A percentile compares a stretch with the other conserved stretches of the same genome.
Conservation (phyloP, 2,888 invertebrate species). For the Mythimna pallens region DNA sequence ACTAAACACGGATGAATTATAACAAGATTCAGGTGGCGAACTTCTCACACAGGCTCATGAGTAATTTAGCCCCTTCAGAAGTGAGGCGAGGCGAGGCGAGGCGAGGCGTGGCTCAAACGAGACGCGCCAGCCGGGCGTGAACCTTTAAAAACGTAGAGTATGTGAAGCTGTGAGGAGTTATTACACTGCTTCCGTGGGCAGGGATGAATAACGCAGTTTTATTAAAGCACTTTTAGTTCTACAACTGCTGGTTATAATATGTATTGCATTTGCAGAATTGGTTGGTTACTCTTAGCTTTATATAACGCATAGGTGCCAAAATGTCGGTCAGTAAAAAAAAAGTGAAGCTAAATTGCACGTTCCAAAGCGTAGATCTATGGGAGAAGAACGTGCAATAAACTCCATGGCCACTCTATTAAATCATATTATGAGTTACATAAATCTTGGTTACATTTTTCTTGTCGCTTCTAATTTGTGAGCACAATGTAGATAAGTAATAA, state of each 20-base stretch:
- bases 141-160: conserved; percentile 39
- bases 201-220: conserved; percentile 15
- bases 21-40: conserved; percentile 29
- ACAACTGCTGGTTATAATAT: conserved; percentile 2
- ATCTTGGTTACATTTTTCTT: too few species aligned
- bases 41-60: conserved; percentile 19
- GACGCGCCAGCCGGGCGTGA: conserved; percentile 20
- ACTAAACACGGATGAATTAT: conserved; percentile 7
- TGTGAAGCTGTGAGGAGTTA: conserved; percentile 26
- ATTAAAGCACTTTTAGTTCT: conserved; percentile 1
- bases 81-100: conserved; percentile 12
- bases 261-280: neutral
- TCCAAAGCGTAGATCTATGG: too few species aligned
- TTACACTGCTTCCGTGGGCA: conserved; percentile 22
- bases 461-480: too few species aligned
- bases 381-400: too few species aligned
- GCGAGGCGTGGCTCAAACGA: conserved; percentile 13
- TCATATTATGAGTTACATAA: too few species aligned
- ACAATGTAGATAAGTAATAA: too few species aligned
- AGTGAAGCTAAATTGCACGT: too few species aligned
- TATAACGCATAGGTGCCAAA: too few species aligned
- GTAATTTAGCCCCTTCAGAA: conserved; percentile 38
- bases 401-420: too few species aligned
- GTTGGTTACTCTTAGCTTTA: too few species aligned
- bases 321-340: too few species aligned